Percentiles rank a stretch among this genome's conserved stretches.
phyloP scores from a whole-genome alignment of 2,797 vertebrate genomes.

The Sebastes goodei region DNA sequence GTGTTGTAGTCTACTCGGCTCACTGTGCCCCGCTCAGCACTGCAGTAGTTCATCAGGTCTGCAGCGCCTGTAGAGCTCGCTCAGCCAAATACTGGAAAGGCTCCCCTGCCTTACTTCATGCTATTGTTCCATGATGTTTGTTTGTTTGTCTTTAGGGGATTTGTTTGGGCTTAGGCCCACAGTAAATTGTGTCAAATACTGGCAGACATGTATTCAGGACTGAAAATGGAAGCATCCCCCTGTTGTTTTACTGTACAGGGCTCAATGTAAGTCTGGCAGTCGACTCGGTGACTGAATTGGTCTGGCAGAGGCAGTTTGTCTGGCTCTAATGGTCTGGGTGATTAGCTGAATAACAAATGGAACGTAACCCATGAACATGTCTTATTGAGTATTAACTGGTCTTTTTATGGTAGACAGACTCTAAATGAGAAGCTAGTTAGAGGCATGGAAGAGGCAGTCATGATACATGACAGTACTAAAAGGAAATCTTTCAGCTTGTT shows the following conservation, averaged over 20 bases:
- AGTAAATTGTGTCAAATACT: constrained; percentile 57
- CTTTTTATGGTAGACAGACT: constrained; percentile 51
- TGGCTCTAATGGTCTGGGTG: constrained; percentile 67
- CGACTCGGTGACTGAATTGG: constrained; percentile 37
- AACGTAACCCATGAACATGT: constrained; percentile 56
- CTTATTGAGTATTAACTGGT: constrained; percentile 58
- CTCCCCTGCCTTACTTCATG: constrained; percentile 40
- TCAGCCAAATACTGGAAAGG: constrained; percentile 40
- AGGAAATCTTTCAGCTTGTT: constrained; percentile 8
- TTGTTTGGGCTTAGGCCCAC: constrained; percentile 47
- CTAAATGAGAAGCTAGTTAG: constrained; percentile 45
- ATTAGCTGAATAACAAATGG: constrained; percentile 75
- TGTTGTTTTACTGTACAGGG: constrained; percentile 63
- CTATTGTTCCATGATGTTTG: constrained; percentile 67
- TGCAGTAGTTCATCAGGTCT: constrained; percentile 30
- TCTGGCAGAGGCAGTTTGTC: constrained; percentile 63
- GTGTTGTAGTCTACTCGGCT: background rate
- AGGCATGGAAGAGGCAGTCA: background rate
- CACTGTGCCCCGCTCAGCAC: background rate
- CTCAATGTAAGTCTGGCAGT: constrained; percentile 52
- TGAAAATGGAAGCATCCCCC: constrained; percentile 50
- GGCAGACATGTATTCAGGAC: constrained; percentile 44
- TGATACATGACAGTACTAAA: constrained; percentile 7
- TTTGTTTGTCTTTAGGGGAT: constrained; percentile 71
- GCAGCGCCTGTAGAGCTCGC: constrained; percentile 14